Evolutionary conservation across 2,888 invertebrate genomes (phyloP).

Genomic region (Hoplodrina blanda): DNA sequence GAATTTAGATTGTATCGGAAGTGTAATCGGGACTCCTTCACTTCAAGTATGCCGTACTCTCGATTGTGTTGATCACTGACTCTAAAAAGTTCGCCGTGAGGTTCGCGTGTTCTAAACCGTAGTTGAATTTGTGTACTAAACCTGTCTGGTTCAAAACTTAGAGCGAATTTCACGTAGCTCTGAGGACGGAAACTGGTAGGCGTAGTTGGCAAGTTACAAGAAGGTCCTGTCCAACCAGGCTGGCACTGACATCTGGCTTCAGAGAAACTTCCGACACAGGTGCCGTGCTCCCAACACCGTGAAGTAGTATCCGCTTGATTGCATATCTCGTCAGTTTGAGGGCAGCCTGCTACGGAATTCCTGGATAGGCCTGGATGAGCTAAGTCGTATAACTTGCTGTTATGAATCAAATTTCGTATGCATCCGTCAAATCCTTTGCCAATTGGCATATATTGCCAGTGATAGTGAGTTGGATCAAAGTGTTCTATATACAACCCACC

Average conservation of each 20-base stretch:
- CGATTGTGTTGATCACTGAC: conserved; percentile 98
- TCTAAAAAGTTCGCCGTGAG: conserved; percentile 97
- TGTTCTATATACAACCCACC: conserved; percentile 98
- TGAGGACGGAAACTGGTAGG: conserved; percentile 98
- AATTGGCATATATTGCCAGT: conserved; percentile 97
- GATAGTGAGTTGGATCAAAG: conserved; percentile 96
- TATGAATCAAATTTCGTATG: conserved; percentile 98
- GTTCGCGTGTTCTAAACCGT: conserved; percentile 97
- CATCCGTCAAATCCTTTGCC: conserved; percentile 98
- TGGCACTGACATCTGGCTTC: conserved; percentile 98
- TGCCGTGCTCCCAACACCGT: conserved; percentile 98
- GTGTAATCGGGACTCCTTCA: conserved; percentile 96
- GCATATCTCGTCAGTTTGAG: conserved; percentile 97
- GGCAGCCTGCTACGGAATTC: conserved; percentile 97
- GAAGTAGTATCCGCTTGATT: conserved; percentile 96
- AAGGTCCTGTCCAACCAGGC: conserved; percentile 98
- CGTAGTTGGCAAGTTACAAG: conserved; percentile 95
- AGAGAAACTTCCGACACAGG: conserved; percentile 97
- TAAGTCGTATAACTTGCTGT: conserved; percentile 98
- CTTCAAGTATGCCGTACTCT: conserved; percentile 97
- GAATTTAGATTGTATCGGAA: conserved; percentile 98
- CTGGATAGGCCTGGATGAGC: conserved; percentile 97
- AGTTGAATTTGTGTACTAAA: conserved; percentile 98
- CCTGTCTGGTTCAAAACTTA: conserved; percentile 98
- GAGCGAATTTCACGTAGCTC: conserved; percentile 98